These are phyloP conservation scores for Acanthaster planci DNA, from an alignment of 35 echinoderm and acorn worm genomes.

Conservation along the genomic window DNA sequence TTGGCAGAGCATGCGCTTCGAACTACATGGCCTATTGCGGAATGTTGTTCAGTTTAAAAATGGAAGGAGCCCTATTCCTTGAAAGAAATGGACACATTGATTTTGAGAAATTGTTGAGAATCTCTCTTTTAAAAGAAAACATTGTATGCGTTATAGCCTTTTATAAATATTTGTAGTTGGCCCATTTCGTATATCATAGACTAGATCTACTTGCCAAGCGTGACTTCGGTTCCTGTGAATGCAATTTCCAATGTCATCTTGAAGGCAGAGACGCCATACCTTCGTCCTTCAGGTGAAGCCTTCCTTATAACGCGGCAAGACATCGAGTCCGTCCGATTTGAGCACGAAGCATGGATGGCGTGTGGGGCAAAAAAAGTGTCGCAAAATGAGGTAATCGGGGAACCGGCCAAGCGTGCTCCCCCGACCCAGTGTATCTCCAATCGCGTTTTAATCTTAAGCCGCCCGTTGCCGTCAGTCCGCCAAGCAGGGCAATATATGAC, in stretches of 20 bases:
- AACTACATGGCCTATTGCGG: too few species aligned
- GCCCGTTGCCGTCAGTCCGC: not conserved
- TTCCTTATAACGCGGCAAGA: not conserved
- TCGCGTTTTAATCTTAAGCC: not conserved
- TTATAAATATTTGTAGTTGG: too few species aligned
- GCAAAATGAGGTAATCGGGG: constrained; percentile 15
- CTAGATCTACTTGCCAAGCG: not conserved
- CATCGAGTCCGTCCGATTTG: not conserved
- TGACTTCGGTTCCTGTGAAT: not conserved
- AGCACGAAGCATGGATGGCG: not conserved
- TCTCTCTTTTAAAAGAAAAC: too few species aligned
- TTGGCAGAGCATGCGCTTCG: too few species aligned
- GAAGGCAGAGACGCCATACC: not conserved
- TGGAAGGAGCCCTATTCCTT: too few species aligned
- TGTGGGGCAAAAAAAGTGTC: not conserved
- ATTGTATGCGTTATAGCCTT: too few species aligned
- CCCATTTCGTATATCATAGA: not conserved
- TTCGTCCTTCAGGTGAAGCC: too few species aligned
- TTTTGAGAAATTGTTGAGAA: too few species aligned
- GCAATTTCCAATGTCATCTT: not conserved
- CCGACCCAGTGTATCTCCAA: not conserved
- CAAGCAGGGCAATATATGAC: too few species aligned
- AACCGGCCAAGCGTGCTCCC: not conserved
- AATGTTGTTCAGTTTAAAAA: too few species aligned
- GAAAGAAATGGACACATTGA: too few species aligned